Conservation (phyloP, 1,140 invertebrate species). For the Sminthurinus signatus region DNA sequence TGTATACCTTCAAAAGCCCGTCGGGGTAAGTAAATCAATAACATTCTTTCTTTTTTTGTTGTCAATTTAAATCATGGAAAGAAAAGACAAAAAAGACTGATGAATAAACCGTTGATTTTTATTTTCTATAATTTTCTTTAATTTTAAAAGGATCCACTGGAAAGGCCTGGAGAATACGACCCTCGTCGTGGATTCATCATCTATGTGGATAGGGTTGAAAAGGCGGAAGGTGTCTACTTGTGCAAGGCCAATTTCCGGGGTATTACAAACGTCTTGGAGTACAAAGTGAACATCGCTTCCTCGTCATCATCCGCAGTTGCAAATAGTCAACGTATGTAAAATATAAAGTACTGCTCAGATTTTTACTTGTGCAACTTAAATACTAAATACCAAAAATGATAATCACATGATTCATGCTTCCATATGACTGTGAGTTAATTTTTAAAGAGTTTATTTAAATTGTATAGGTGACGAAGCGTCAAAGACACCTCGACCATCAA, state of each 20-base stretch:
- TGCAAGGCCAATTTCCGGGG: neutral
- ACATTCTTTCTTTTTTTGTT: too few relatives aligned
- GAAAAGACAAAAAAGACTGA: neutral
- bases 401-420: too few relatives aligned
- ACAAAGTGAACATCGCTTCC: neutral
- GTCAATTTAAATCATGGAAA: too few relatives aligned
- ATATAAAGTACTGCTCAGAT: too few relatives aligned
- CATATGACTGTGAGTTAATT: too few relatives aligned
- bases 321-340: too few relatives aligned
- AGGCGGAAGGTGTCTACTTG: neutral
- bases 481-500: too few relatives aligned
- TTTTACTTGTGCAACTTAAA: too few relatives aligned
- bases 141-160: neutral
- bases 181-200: conserved; percentile 3
- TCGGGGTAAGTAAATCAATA: neutral
- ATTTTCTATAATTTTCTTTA: neutral
- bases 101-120: neutral
- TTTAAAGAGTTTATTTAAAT: too few relatives aligned
- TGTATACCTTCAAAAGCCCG: neutral
- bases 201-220: neutral
- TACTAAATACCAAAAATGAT: too few relatives aligned
- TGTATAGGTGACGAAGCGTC: too few relatives aligned
- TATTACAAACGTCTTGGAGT: neutral
- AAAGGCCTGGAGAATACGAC: neutral
- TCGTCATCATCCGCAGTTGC: too few relatives aligned